Evolutionary conservation across 2,797 vertebrate genomes (phyloP).

Genomic region (Oreortyx pictus): DNA sequence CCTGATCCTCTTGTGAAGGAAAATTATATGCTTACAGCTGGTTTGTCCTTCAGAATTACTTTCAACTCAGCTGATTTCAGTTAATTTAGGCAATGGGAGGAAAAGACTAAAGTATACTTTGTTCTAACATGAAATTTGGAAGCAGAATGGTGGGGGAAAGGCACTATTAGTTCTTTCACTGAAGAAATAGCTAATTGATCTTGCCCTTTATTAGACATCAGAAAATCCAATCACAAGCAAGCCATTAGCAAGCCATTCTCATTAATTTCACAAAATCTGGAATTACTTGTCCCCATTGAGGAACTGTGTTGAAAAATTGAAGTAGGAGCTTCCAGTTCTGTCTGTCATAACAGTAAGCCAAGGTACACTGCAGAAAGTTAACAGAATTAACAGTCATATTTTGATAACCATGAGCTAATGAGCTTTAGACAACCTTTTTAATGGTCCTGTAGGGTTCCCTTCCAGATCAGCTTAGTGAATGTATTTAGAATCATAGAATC

Average conservation of each 20-base stretch:
- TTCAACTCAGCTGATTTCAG: background rate
- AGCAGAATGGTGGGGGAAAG: background rate
- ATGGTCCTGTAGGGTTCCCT: background rate
- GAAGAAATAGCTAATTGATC: background rate
- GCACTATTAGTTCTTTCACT: background rate
- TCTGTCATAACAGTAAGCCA: background rate
- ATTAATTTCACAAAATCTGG: conserved; percentile 13
- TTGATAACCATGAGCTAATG: background rate
- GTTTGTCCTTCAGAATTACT: background rate
- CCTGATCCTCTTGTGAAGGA: background rate
- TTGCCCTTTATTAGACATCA: background rate
- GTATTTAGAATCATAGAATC: too few relatives aligned
- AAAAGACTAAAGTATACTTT: background rate
- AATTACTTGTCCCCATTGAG: background rate
- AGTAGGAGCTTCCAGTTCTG: background rate
- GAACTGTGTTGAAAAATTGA: background rate
- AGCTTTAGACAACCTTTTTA: background rate
- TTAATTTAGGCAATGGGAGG: background rate
- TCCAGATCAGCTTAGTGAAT: background rate
- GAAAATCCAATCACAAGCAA: background rate
- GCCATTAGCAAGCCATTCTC: background rate
- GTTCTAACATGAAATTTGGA: background rate
- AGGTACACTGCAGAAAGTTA: background rate
- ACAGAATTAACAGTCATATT: background rate
- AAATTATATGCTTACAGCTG: background rate